phyloP scores from a whole-genome alignment of 2,797 vertebrate genomes.

The Tarsius wallacei region DNA sequence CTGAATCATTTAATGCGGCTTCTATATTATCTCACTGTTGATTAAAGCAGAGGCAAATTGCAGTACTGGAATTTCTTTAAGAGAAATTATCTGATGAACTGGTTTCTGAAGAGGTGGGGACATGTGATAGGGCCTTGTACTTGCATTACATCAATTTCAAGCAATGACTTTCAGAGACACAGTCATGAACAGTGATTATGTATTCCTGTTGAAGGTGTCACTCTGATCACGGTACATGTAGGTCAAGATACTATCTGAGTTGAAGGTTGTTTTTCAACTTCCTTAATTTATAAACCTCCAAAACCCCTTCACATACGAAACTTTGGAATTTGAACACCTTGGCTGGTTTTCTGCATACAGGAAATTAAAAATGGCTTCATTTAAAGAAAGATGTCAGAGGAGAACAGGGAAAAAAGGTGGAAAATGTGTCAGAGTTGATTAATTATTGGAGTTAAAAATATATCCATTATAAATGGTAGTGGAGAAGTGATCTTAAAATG shows the following conservation, averaged over 20 bases:
- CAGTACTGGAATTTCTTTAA: slow-evolving; percentile 87
- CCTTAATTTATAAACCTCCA: slow-evolving; percentile 80
- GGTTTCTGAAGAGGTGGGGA: slow-evolving; percentile 85
- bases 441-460: slow-evolving; percentile 86
- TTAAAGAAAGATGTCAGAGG: slow-evolving; percentile 80
- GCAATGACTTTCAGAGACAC: slow-evolving; percentile 68
- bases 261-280: slow-evolving; percentile 78
- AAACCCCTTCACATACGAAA: slow-evolving; percentile 56
- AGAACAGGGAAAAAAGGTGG: slow-evolving; percentile 41
- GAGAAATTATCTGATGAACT: slow-evolving; percentile 88
- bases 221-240: slow-evolving; percentile 52
- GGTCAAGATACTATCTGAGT: slow-evolving; percentile 77
- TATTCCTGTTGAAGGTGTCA: slow-evolving; percentile 75
- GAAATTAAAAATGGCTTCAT: slow-evolving; percentile 87
- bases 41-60: slow-evolving; percentile 89
- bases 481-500: slow-evolving; percentile 70
- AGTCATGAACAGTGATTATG: slow-evolving; percentile 67
- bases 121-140: slow-evolving; percentile 69
- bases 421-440: slow-evolving; percentile 77
- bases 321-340: slow-evolving; percentile 64
- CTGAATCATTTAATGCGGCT: slow-evolving; percentile 88
- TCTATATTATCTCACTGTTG: slow-evolving; percentile 88
- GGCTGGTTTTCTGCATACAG: slow-evolving; percentile 80
- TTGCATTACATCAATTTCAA: slow-evolving; percentile 72
- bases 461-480: slow-evolving; percentile 73